Evolutionary conservation across 2,888 invertebrate genomes (phyloP).

Genomic region (Leptinotarsa tumamoca): DNA sequence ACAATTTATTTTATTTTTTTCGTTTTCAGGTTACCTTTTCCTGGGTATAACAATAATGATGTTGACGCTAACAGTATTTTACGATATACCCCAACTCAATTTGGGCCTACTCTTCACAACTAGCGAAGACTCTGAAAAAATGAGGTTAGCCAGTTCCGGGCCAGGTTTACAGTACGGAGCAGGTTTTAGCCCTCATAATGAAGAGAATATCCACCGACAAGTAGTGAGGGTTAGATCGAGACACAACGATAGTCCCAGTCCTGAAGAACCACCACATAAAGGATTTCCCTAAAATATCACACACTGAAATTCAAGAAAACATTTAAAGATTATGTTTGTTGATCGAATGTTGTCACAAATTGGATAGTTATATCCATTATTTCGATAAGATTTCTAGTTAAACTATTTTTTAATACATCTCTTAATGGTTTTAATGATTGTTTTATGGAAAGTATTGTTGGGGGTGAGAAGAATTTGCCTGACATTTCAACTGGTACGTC

Average conservation of each 20-base stretch:
- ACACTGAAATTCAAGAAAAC: too few species aligned
- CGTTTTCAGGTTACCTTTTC: conserved; percentile 79
- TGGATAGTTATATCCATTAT: too few species aligned
- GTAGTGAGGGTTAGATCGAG: conserved; percentile 75
- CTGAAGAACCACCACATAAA: conserved; percentile 74
- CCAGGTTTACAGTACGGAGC: conserved; percentile 66
- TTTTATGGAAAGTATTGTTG: too few species aligned
- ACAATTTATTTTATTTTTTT: neutral
- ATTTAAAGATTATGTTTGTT: too few species aligned
- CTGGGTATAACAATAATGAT: conserved; percentile 86
- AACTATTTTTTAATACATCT: too few species aligned
- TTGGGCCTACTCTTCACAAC: conserved; percentile 80
- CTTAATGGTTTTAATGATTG: too few species aligned
- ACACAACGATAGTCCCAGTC: conserved; percentile 77
- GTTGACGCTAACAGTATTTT: conserved; percentile 85
- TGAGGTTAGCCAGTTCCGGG: conserved; percentile 72
- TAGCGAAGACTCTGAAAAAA: conserved; percentile 71
- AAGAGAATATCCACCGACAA: conserved; percentile 66
- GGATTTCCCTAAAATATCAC: conserved; percentile 30
- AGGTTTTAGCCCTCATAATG: conserved; percentile 66
- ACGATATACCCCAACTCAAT: conserved; percentile 90
- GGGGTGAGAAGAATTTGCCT: too few species aligned
- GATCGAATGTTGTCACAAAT: too few species aligned
- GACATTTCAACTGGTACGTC: too few species aligned
- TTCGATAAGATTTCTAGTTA: too few species aligned